A percentile compares a stretch with the other conserved stretches of the same genome.
phyloP scores from a whole-genome alignment of 2,888 invertebrate genomes.

The Oscheius sp. region DNA sequence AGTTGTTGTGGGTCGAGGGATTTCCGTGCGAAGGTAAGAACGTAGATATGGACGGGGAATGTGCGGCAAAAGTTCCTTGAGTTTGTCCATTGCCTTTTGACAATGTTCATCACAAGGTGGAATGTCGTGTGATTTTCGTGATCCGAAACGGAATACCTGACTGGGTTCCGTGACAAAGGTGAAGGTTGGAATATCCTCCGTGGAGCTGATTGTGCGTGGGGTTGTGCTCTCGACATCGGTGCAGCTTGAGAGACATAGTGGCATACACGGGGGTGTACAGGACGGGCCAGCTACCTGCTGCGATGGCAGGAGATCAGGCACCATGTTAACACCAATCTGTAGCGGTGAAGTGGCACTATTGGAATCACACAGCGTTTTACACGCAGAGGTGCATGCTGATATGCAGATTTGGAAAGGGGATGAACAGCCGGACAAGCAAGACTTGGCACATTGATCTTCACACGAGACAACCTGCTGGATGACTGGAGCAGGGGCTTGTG shows the following conservation, averaged over 20 bases:
- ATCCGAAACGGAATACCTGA: background rate
- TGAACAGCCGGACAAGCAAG: conserved; percentile 42
- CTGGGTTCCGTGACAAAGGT: background rate
- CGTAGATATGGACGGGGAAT: background rate
- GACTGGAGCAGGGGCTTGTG: background rate
- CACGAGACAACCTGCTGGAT: conserved; percentile 22
- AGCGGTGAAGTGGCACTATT: background rate
- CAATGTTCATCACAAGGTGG: background rate
- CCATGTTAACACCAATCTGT: conserved; percentile 33
- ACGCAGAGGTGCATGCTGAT: conserved; percentile 50
- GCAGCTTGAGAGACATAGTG: conserved; percentile 6
- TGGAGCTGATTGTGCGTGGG: background rate
- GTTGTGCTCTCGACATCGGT: conserved; percentile 4
- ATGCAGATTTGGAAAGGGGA: conserved; percentile 39
- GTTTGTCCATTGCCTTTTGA: background rate
- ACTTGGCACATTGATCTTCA: conserved; percentile 41
- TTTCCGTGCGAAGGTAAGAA: conserved; percentile 17
- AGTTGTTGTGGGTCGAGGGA: background rate
- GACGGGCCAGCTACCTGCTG: background rate
- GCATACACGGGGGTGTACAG: conserved; percentile 10
- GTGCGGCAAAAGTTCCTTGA: background rate
- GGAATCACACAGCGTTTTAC: conserved; percentile 44
- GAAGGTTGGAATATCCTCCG: background rate
- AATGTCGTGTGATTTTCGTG: background rate
- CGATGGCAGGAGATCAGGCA: conserved; percentile 35